Conservation (phyloP, 2,888 invertebrate genomes). For the Drosophila kambysellisi region DNA sequence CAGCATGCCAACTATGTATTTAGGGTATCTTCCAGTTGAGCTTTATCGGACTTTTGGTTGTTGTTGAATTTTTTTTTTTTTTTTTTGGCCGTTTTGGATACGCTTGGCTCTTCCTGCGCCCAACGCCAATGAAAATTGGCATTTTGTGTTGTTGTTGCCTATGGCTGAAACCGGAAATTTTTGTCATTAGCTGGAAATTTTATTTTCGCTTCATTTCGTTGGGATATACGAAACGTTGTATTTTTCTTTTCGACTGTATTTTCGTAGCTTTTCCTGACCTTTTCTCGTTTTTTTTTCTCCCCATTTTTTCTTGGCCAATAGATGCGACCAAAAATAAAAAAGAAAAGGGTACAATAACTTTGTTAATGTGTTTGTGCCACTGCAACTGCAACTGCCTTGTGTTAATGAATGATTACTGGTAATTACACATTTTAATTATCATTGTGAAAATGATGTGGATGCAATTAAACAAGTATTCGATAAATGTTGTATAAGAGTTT, state of each 20-base stretch:
- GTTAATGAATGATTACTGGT: slow-evolving; percentile 30
- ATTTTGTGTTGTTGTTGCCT: slow-evolving; percentile 41
- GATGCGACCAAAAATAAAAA: slow-evolving; percentile 5
- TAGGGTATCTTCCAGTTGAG: not conserved
- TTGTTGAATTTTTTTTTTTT: not conserved
- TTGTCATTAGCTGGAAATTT: slow-evolving; percentile 79
- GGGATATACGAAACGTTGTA: slow-evolving; percentile 29
- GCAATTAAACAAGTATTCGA: not conserved
- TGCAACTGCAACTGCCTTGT: not conserved
- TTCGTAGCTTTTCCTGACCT: slow-evolving; percentile 67
- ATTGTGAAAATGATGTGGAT: not conserved
- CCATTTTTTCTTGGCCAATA: slow-evolving; percentile 20
- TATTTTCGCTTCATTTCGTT: slow-evolving; percentile 71
- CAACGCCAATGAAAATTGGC: slow-evolving; percentile 45
- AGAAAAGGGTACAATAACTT: slow-evolving; percentile 29
- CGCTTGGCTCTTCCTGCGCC: slow-evolving; percentile 49
- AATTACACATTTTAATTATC: slow-evolving; percentile 31
- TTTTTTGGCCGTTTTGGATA: slow-evolving; percentile 18
- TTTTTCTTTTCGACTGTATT: slow-evolving; percentile 47
- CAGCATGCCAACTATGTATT: not conserved
- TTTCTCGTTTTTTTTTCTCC: slow-evolving; percentile 22
- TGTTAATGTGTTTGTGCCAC: slow-evolving; percentile 32
- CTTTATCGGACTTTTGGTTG: not conserved
- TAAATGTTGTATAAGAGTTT: not conserved
- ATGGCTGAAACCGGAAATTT: slow-evolving; percentile 71